Conservation (phyloP, 2,888 invertebrate species). For the Dynastes hyllus region DNA sequence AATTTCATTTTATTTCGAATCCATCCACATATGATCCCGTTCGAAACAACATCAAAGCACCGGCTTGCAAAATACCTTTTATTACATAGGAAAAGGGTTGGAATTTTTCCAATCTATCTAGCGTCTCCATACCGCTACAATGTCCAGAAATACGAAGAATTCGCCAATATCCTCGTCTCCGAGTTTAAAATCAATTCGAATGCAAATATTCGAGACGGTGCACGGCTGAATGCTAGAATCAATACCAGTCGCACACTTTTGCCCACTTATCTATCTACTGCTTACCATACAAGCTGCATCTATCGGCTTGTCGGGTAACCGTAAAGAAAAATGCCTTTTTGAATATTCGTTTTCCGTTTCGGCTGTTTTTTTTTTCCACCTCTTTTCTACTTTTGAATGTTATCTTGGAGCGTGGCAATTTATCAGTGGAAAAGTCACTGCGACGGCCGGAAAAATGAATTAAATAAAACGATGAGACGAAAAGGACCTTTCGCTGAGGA, state of each 20-base stretch:
- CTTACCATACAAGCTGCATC: neutral
- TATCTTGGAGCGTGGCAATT: neutral
- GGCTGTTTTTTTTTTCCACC: neutral
- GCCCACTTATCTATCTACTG: neutral
- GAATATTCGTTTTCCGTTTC: neutral
- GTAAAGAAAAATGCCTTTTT: neutral
- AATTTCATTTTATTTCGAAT: no score
- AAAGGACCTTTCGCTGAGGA: neutral
- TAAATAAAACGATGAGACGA: neutral
- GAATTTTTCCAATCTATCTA: no score
- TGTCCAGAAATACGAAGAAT: no score
- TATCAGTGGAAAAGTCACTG: neutral
- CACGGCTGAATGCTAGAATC: neutral
- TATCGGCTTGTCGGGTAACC: neutral
- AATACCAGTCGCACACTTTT: neutral
- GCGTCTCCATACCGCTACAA: no score
- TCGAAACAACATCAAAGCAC: no score
- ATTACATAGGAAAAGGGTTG: no score
- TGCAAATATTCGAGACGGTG: neutral
- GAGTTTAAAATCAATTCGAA: no score
- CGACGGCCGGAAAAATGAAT: slow-evolving; percentile 1
- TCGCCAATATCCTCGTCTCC: no score
- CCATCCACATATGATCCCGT: no score
- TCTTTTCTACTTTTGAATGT: neutral
- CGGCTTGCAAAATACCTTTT: neutral